Evolutionary conservation across 53 echinoderm and acorn worm genomes (phyloP), one percentile per base, ranked within the genome.

Genomic region (Actinopyga echinites): DNA sequence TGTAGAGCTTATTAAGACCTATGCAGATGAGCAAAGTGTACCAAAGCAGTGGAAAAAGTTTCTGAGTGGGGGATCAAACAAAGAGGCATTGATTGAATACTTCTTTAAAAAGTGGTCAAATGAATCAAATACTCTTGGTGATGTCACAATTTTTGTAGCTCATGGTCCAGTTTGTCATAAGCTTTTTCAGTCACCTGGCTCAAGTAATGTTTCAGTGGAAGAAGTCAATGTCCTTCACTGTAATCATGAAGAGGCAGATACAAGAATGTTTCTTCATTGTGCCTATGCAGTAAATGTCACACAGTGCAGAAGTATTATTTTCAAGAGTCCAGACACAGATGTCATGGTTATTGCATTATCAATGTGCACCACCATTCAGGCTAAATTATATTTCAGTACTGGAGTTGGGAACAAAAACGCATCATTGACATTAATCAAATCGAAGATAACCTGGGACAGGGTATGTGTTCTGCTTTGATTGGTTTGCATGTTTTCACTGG

Each of bases 11-110:
- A 49, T 74, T 1, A 74, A 74, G 5, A 74, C 10, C 6, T 40
- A 40, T 40, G 2, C 40, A 3, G 40, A 40, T 40, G 40, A 75
- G 31, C 77, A 85, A 44, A 24, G 59, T 35, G 66, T 82, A 8
- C 85, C 85, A 26, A 75, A 53, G 13, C 85, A 79, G 57, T 85
- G 85, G 85, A 75, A 78, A 58, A 85, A 85, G 38, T 85, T 85
- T 37, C 62, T 85, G 24, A 40, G 38, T 42, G 37, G 37, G 10
- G 62, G 85, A 21, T 15, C 10, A 17, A 79, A 85, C 77, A 85
- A 85, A 77, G 78, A 75, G 49, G 61, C 32, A 57, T 58, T 85
- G 13, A 59, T 85, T n/a, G 26, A 34, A n/a, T 85, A 31, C 30
- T 55, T 85, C 1, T 59, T 75, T 59, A 40, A 45, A 38, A 54